Evolutionary conservation across 2,113 vertebrate species (phyloP).

Genomic region (Boulengeromyrus knoepffleri): DNA sequence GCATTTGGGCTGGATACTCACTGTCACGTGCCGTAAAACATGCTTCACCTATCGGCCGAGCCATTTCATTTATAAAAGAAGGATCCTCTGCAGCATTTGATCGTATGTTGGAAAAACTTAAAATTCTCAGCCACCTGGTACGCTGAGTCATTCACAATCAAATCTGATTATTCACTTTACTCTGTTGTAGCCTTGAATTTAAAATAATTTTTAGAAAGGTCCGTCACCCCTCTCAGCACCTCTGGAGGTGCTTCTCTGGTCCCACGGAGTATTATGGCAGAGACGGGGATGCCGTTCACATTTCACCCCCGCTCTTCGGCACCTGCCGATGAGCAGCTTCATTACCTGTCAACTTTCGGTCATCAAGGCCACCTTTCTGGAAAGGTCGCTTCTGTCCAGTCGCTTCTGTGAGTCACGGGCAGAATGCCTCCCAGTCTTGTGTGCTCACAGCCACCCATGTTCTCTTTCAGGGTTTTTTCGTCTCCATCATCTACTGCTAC

Average conservation of each 20-base stretch:
- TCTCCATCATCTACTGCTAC: conserved; percentile 84
- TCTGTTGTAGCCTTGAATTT: neutral
- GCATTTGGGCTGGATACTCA: neutral
- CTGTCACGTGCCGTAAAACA: neutral
- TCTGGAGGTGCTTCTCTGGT: neutral
- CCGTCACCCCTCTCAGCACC: neutral
- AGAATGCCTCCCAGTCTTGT: no score
- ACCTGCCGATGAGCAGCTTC: neutral
- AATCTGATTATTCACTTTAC: neutral
- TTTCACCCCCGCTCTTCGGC: neutral
- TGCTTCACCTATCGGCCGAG: neutral
- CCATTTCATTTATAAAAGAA: neutral
- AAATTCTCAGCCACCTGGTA: neutral
- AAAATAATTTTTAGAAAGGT: neutral
- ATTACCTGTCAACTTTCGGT: neutral
- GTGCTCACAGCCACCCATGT: neutral
- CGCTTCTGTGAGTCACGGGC: neutral
- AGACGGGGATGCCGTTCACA: neutral
- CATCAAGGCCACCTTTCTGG: neutral
- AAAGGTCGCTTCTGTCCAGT: neutral
- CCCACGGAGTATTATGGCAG: neutral
- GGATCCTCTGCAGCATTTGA: neutral
- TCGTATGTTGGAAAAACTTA: neutral
- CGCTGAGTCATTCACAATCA: neutral
- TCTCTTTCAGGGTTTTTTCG: conserved; percentile 75